A percentile compares a stretch with the other conserved stretches of the same genome.
phyloP scores from a whole-genome alignment of 1,140 invertebrate genomes.

The Scaptomyza hsui region DNA sequence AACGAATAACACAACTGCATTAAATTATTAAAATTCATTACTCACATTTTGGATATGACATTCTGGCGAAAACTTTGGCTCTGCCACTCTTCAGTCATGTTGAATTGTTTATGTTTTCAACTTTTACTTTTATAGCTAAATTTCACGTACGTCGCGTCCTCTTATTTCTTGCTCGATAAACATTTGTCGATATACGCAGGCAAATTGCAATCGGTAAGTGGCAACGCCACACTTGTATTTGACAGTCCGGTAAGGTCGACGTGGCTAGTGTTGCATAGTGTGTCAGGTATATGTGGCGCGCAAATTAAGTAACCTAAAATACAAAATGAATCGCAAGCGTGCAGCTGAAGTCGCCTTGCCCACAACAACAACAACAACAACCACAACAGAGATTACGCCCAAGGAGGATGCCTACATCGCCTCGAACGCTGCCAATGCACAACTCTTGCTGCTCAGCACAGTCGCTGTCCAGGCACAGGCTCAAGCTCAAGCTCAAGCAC shows the following conservation, averaged over 20 bases:
- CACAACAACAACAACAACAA: constrained; percentile 3
- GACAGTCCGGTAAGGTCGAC: constrained; percentile 3
- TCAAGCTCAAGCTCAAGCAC: neutral
- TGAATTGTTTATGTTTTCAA: neutral
- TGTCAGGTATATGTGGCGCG: constrained; percentile 85
- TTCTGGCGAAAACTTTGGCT: constrained; percentile 89
- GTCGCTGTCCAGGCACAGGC: constrained; percentile 48
- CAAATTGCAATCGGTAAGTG: neutral
- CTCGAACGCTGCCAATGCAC: constrained; percentile 27
- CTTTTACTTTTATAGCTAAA: neutral
- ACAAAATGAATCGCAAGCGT: constrained; percentile 88
- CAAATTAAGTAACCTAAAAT: constrained; percentile 86
- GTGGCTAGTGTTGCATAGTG: neutral
- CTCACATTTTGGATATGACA: constrained; percentile 91
- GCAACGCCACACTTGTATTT: neutral
- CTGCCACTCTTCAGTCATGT: constrained; percentile 86
- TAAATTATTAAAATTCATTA: constrained; percentile 45
- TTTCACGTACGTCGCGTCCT: neutral
- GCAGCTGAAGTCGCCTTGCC: constrained; percentile 63
- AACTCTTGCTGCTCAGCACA: constrained; percentile 67
- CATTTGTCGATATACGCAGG: neutral
- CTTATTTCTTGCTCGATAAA: neutral
- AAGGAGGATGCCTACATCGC: constrained; percentile 23
- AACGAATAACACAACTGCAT: neutral
- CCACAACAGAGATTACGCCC: neutral